Conservation (phyloP, 2,888 invertebrate genomes). For the Tenthredo notha region DNA sequence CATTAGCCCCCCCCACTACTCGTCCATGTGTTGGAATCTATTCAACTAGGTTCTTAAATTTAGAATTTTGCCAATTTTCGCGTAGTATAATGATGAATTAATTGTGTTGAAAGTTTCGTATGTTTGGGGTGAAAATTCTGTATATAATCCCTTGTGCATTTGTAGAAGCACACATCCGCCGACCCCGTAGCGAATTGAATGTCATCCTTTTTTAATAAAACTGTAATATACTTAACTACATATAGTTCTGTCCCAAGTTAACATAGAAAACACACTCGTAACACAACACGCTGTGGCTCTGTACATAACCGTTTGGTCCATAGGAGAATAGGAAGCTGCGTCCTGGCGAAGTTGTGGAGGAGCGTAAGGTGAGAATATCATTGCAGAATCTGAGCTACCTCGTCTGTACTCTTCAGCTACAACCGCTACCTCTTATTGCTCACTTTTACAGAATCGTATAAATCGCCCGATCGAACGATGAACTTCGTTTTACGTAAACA, state of each 20-base stretch:
- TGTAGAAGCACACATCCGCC: constrained; percentile 33
- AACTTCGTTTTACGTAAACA: not conserved
- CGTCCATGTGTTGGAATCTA: constrained; percentile 18
- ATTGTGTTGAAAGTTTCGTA: constrained; percentile 26
- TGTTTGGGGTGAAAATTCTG: constrained; percentile 4
- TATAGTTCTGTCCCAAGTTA: constrained; percentile 36
- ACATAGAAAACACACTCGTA: constrained; percentile 56
- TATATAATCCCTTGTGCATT: constrained; percentile 21
- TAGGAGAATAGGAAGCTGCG: constrained; percentile 95
- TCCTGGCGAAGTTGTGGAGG: constrained; percentile 95
- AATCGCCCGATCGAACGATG: constrained; percentile 6
- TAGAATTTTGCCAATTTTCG: constrained; percentile 25
- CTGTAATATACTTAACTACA: constrained; percentile 19
- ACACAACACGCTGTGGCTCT: constrained; percentile 58
- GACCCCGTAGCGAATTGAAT: constrained; percentile 16
- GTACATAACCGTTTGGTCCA: constrained; percentile 77
- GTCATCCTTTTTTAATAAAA: constrained; percentile 26
- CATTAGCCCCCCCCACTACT: constrained; percentile 20
- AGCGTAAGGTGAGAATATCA: constrained; percentile 88
- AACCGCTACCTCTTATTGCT: constrained; percentile 57
- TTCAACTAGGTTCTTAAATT: constrained; percentile 12
- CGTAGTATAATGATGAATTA: not conserved
- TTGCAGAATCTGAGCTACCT: constrained; percentile 65
- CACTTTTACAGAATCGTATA: not conserved
- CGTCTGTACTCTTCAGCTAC: constrained; percentile 61